Evolutionary conservation across 2,888 invertebrate genomes (phyloP), one percentile per base, ranked within the genome.

Genomic region (Perdita meconis): DNA sequence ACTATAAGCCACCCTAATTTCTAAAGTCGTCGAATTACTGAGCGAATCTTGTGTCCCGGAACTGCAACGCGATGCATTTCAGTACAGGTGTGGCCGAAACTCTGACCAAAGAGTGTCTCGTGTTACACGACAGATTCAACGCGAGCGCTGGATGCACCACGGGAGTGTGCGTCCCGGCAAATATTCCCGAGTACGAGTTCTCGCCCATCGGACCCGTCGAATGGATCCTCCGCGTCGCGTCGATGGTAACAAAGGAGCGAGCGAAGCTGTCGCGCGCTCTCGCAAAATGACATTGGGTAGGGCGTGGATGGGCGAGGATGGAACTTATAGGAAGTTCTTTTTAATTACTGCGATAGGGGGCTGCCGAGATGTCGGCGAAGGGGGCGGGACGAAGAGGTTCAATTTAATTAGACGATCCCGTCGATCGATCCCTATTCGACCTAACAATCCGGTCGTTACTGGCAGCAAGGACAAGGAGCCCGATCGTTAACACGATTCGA

Each of bases 251-350:
- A 64, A 53, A 56, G 56, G 60, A 34, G 36, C 59, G 55, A 60
- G 34, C 56, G 51, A 61, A 69, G 73, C 40, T 61, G 61, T 51
- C 50, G 51, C 34, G 38, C 34, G 22, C 34, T 42, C 50, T 56
- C 69, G 60, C 70, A 53, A 80, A 78, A 83, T 78, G 78, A 75
- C 40, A 75, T 71, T 64, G 61, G 57, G 16, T 36, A 36, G 42
- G 60, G 47, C 57, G 65, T 67, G 74, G 60, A 64, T 44, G 50
- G n/a, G 74, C 77, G 69, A 67, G 63, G 78, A 74, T 66, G 67
- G 67, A 78, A 86, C 86, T 88, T 87, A 87, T 77, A 70, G 82
- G 66, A 83, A 83, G 84, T 87, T 80, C 73, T 84, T 86, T 88
- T 88, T 87, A 88, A 88, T 88, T 87, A 86, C 84, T 76, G 71